A percentile compares a stretch with the other conserved stretches of the same genome.
These are phyloP conservation scores for Bembecia ichneumoniformis DNA, from an alignment of 2,888 invertebrate genomes.

Conservation along the genomic window DNA sequence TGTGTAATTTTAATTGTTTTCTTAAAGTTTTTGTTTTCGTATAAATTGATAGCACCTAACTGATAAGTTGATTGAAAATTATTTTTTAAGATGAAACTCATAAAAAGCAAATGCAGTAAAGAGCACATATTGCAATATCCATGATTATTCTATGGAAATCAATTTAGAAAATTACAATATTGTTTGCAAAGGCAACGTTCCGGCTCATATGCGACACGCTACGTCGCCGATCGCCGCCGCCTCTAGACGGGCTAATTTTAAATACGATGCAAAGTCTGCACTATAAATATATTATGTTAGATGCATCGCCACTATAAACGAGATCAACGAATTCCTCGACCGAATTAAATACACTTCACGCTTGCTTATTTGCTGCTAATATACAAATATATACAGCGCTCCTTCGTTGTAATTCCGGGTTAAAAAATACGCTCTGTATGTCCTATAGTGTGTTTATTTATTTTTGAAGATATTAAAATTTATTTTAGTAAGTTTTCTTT, in stretches of 20 bases:
- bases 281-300: constrained; percentile 19
- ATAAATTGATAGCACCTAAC: too few relatives aligned
- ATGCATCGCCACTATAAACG: constrained; percentile 5
- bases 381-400: too few relatives aligned
- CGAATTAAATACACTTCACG: neutral
- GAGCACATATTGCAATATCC: neutral
- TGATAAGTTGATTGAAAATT: neutral
- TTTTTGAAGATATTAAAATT: too few relatives aligned
- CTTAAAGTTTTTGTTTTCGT: too few relatives aligned
- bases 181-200: constrained; percentile 34
- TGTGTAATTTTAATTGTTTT: too few relatives aligned
- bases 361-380: too few relatives aligned
- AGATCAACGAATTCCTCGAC: neutral
- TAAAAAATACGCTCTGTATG: neutral
- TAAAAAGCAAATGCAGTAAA: neutral
- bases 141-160: constrained; percentile 8
- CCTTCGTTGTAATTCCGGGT: too few relatives aligned
- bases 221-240: constrained; percentile 19
- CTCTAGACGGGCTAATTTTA: constrained; percentile 18
- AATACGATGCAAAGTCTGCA: constrained; percentile 18
- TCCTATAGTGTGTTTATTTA: too few relatives aligned
- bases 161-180: constrained; percentile 23
- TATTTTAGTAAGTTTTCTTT: too few relatives aligned
- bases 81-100: neutral
- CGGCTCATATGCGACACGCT: constrained; percentile 40